These are phyloP conservation scores for Anadara kagoshimensis DNA, from an alignment of 1,140 invertebrate species.

Conservation along the genomic window DNA sequence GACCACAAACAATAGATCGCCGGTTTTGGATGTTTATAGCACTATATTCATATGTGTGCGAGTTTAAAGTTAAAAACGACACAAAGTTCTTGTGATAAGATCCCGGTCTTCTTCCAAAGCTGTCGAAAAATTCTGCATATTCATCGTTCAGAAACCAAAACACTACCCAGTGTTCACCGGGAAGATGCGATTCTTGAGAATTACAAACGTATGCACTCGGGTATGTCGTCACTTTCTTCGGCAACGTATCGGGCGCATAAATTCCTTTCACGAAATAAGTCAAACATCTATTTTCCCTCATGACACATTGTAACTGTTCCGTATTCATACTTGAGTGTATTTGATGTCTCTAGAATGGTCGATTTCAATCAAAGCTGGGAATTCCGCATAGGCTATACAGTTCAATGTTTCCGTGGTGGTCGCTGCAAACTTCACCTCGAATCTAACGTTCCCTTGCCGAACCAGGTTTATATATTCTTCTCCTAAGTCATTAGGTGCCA, in stretches of 20 bases:
- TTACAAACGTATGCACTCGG: conserved; percentile 24
- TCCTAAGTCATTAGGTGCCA: conserved; percentile 15
- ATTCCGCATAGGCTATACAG: conserved; percentile 23
- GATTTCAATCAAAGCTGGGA: conserved; percentile 7
- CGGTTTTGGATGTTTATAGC: conserved; percentile 9
- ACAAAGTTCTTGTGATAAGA: background rate
- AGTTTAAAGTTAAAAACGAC: conserved; percentile 21
- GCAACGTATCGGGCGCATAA: conserved; percentile 27
- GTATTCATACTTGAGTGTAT: conserved; percentile 26
- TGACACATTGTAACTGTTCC: conserved; percentile 7
- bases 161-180: conserved; percentile 31
- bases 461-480: conserved; percentile 34
- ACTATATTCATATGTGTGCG: background rate
- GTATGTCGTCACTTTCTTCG: conserved; percentile 1
- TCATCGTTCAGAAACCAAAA: conserved; percentile 5
- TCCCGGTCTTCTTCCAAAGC: conserved; percentile 20
- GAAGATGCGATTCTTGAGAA: conserved; percentile 7
- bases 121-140: conserved; percentile 27
- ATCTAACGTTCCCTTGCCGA: conserved; percentile 26
- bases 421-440: conserved; percentile 18
- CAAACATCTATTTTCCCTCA: background rate
- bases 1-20: conserved; percentile 21
- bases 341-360: conserved; percentile 17
- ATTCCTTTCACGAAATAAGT: conserved; percentile 12
- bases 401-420: conserved; percentile 18